Percentiles rank a stretch among this genome's conserved stretches.
These are phyloP conservation scores for sheep (Ovis aries) DNA, from an alignment of 2,113 vertebrate species.

Conservation along the genomic window DNA sequence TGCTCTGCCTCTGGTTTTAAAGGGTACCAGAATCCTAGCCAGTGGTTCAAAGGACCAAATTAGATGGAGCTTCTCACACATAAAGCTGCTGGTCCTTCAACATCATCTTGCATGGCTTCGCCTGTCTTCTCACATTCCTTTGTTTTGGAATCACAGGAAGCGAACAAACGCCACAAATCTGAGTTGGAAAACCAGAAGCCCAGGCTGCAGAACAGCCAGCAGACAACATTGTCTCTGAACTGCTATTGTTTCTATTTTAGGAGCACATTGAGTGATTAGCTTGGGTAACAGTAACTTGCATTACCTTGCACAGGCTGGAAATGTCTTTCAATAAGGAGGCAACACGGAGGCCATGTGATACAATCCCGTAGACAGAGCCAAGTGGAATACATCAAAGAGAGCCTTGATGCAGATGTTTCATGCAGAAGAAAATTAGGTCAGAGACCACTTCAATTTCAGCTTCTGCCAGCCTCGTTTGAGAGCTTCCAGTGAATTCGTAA, in stretches of 20 bases:
- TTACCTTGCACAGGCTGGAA: slow-evolving; percentile 88
- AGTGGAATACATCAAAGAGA: slow-evolving; percentile 91
- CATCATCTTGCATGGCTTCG: slow-evolving; percentile 74
- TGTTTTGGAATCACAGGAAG: slow-evolving; percentile 82
- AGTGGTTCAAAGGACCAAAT: slow-evolving; percentile 36
- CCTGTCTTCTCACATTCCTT: slow-evolving; percentile 71
- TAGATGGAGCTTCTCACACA: slow-evolving; percentile 69
- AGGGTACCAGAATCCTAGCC: slow-evolving; percentile 67
- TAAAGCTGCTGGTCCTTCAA: slow-evolving; percentile 77
- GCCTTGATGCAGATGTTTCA: slow-evolving; percentile 91
- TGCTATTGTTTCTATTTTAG: slow-evolving; percentile 88
- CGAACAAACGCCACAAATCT: slow-evolving; percentile 78
- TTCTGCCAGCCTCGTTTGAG: slow-evolving; percentile 90
- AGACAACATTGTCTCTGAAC: slow-evolving; percentile 82
- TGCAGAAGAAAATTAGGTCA: slow-evolving; percentile 92
- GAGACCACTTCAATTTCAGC: slow-evolving; percentile 91
- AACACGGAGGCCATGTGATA: slow-evolving; percentile 85
- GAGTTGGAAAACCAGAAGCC: slow-evolving; percentile 80
- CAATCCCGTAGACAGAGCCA: slow-evolving; percentile 88
- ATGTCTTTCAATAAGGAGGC: slow-evolving; percentile 86
- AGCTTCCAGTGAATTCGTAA: slow-evolving; percentile 90
- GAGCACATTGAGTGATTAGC: slow-evolving; percentile 86
- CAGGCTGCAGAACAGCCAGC: slow-evolving; percentile 79
- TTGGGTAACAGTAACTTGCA: slow-evolving; percentile 86
- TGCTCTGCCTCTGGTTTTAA: slow-evolving; percentile 69